Conservation (phyloP, 2,113 vertebrate species). For the Herpetotheres cachinnans region DNA sequence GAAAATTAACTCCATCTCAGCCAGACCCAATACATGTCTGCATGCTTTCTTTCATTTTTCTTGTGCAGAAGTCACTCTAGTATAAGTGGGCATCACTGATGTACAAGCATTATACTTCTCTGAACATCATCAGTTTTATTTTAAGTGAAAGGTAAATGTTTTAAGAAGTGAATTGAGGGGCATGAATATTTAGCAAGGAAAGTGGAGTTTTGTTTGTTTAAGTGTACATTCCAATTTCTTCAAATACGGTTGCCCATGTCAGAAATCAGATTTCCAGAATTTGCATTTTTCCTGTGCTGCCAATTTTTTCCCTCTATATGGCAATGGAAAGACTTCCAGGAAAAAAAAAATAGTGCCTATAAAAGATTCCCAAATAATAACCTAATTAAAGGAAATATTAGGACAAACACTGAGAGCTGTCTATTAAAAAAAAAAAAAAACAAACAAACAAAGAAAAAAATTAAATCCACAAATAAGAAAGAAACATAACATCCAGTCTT, state of each 20-base stretch:
- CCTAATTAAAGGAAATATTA: neutral
- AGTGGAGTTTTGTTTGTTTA: neutral
- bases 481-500: neutral
- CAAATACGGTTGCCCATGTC: neutral
- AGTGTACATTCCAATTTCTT: neutral
- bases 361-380: neutral
- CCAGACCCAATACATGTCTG: neutral
- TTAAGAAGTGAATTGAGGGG: neutral
- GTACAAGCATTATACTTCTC: neutral
- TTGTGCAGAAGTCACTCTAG: neutral
- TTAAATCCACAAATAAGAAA: too few species aligned
- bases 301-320: neutral
- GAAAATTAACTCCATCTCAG: neutral
- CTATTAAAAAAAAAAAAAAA: too few species aligned
- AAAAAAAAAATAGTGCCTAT: neutral
- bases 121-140: neutral
- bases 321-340: neutral
- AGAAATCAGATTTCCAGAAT: neutral
- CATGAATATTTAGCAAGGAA: neutral
- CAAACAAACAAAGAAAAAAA: too few species aligned
- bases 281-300: neutral
- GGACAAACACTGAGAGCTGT: neutral
- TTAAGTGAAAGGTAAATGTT: neutral
- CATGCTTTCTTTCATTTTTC: neutral
- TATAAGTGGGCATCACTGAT: neutral